phyloP scores from a whole-genome alignment of 1,140 invertebrate genomes.

The Neotoxoptera formosana region DNA sequence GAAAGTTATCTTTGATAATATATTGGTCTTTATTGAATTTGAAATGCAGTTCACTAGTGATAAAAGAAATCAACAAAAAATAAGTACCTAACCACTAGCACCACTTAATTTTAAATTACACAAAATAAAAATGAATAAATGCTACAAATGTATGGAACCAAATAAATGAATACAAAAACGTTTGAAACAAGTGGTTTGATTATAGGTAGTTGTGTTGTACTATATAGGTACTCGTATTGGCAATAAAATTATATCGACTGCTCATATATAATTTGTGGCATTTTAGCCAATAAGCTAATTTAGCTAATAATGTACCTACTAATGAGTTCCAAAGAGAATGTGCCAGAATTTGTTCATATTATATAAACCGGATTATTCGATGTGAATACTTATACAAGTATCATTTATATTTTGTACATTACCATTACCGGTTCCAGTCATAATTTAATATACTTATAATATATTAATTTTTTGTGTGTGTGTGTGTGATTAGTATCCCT shows the following conservation, averaged over 20 bases:
- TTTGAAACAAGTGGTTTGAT: background rate
- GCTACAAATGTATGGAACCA: background rate
- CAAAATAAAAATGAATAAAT: background rate
- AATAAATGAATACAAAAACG: background rate
- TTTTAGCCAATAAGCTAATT: background rate
- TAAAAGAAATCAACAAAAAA: background rate
- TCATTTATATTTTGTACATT: conserved; percentile 33
- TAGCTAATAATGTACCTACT: background rate
- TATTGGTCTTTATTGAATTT: background rate
- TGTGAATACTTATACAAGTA: conserved; percentile 16
- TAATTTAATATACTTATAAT: conserved; percentile 7
- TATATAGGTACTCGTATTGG: background rate
- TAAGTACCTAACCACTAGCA: background rate
- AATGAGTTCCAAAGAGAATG: conserved; percentile 13
- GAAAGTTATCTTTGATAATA: conserved; percentile 10
- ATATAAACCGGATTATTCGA: conserved; percentile 41
- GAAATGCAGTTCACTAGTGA: background rate
- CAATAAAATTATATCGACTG: background rate
- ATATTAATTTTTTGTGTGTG: background rate
- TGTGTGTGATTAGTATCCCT: background rate
- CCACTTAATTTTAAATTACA: background rate
- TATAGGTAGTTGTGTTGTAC: background rate
- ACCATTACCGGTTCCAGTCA: conserved; percentile 28
- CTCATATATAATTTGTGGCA: background rate
- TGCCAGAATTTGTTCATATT: background rate